Evolutionary conservation across 2,113 vertebrate genomes (phyloP).

Genomic region (Ranitomeya imitator): DNA sequence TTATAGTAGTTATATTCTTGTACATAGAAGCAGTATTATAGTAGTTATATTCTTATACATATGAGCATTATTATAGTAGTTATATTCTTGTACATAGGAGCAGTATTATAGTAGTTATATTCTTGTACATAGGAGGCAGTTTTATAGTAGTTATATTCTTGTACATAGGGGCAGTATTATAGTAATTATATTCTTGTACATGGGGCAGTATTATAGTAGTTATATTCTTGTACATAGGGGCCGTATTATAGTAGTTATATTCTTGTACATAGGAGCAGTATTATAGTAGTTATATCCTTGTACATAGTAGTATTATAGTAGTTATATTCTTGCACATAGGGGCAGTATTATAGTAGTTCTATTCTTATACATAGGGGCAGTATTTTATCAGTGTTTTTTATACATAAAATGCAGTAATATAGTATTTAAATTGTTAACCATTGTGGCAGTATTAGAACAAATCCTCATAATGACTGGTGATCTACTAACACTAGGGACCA

Average conservation of each 20-base stretch:
- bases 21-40: background rate
- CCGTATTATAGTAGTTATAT: no score
- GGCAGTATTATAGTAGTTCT: background rate
- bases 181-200: no score
- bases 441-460: background rate
- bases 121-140: no score
- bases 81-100: slow-evolving; percentile 13
- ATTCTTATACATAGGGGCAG: background rate
- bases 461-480: no score
- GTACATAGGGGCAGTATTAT: no score
- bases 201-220: no score
- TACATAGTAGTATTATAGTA: background rate
- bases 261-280: no score
- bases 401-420: background rate
- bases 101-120: background rate
- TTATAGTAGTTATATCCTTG: background rate
- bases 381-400: slow-evolving; percentile 7
- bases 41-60: no score
- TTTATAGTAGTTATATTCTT: no score
- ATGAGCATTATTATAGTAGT: background rate
- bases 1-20: background rate
- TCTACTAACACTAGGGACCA: no score
- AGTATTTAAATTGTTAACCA: background rate
- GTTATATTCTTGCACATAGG: background rate
- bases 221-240: no score